Conservation (phyloP, 2,888 invertebrate species). For the Chymomyza amoena region DNA sequence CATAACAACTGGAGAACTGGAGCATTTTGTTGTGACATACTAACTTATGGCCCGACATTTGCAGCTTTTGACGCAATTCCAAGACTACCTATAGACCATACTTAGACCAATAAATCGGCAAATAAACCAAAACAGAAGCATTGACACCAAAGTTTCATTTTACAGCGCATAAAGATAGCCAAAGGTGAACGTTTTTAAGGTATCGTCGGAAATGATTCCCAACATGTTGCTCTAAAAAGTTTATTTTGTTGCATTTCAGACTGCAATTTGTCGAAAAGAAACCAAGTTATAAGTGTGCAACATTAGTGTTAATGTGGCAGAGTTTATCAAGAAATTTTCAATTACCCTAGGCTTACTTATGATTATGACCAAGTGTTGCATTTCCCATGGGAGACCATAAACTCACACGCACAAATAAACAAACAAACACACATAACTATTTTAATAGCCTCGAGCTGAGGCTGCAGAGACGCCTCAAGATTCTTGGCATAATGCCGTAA, state of each 20-base stretch:
- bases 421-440: slow-evolving; percentile 6
- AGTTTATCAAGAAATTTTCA: background rate
- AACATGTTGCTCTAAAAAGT: background rate
- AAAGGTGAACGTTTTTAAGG: slow-evolving; percentile 58
- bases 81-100: background rate
- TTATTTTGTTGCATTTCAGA: background rate
- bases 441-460: slow-evolving; percentile 9
- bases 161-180: slow-evolving; percentile 38
- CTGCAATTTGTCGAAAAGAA: background rate
- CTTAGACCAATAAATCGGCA: slow-evolving; percentile 32
- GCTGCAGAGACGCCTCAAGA: slow-evolving; percentile 6
- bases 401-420: background rate
- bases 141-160: slow-evolving; percentile 71
- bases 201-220: background rate
- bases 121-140: slow-evolving; percentile 42
- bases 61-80: background rate
- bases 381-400: slow-evolving; percentile 29
- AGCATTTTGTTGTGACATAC: slow-evolving; percentile 4
- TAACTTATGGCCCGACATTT: background rate
- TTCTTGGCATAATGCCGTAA: slow-evolving; percentile 40
- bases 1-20: background rate
- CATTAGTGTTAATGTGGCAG: background rate
- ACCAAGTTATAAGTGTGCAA: background rate
- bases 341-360: background rate
- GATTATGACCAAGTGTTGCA: background rate